Conservation (phyloP, 1,140 invertebrate species). For the Archivesica marissinica region DNA sequence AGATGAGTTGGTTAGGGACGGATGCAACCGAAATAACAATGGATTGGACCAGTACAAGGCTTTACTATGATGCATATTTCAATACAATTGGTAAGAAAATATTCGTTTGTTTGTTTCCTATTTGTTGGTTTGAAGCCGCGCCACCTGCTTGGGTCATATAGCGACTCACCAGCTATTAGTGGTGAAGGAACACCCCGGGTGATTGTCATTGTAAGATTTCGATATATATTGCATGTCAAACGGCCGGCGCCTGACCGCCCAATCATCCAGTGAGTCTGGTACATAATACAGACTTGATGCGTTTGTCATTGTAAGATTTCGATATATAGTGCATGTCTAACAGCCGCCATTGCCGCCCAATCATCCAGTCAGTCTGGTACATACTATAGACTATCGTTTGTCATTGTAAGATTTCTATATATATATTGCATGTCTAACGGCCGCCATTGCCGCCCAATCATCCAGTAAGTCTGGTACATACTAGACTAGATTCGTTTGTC, state of each 20-base stretch:
- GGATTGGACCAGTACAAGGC: conserved; percentile 5
- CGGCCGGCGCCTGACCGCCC: neutral
- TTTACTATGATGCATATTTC: neutral
- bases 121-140: neutral
- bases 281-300: neutral
- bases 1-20: neutral
- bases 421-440: neutral
- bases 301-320: too few species aligned
- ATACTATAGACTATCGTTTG: neutral
- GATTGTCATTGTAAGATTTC: neutral
- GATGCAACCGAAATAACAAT: neutral
- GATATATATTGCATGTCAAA: neutral
- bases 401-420: neutral
- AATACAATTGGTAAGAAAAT: conserved; percentile 16
- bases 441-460: too few species aligned
- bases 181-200: neutral
- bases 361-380: too few species aligned
- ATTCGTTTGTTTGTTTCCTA: neutral
- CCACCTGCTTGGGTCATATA: neutral
- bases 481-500: too few species aligned
- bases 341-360: too few species aligned
- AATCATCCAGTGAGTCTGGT: neutral
- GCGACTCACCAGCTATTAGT: too few species aligned
- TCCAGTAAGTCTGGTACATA: too few species aligned
- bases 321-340: too few species aligned